These are phyloP conservation scores for Chiloscyllium plagiosum DNA, from an alignment of 2,113 vertebrate species.

Conservation along the genomic window DNA sequence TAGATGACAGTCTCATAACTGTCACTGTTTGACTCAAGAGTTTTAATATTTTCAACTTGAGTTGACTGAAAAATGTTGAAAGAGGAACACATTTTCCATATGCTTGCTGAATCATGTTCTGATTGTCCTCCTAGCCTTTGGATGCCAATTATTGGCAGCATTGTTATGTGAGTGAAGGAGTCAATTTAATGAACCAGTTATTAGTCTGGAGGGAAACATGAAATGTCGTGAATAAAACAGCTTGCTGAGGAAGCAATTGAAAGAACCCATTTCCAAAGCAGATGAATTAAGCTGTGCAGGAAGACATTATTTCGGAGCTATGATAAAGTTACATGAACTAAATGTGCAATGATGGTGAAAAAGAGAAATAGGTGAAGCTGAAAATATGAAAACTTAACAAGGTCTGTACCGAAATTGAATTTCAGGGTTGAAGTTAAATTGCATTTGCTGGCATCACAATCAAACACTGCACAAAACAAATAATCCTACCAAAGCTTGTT, in stretches of 20 bases:
- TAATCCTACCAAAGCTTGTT: neutral
- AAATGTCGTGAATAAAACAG: neutral
- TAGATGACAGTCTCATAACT: neutral
- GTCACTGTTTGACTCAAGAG: neutral
- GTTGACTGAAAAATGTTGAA: neutral
- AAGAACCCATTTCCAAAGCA: neutral
- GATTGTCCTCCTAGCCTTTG: neutral
- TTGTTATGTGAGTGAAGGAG: neutral
- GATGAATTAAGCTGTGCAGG: neutral
- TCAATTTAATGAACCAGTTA: neutral
- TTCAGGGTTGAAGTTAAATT: neutral
- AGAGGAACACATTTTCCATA: neutral
- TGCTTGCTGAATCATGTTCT: neutral
- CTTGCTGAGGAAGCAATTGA: neutral
- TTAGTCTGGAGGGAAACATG: neutral
- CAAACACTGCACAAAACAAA: neutral
- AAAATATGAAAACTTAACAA: neutral
- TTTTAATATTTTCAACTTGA: neutral
- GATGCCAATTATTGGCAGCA: too few species aligned
- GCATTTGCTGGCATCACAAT: neutral
- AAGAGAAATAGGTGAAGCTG: neutral
- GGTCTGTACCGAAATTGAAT: neutral
- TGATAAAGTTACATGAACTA: neutral
- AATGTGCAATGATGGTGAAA: neutral
- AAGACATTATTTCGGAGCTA: neutral